A percentile compares a stretch with the other conserved stretches of the same genome.
These are phyloP conservation scores for Cremastobaeus sp. DNA, from an alignment of 2,888 invertebrate genomes.

Conservation along the genomic window DNA sequence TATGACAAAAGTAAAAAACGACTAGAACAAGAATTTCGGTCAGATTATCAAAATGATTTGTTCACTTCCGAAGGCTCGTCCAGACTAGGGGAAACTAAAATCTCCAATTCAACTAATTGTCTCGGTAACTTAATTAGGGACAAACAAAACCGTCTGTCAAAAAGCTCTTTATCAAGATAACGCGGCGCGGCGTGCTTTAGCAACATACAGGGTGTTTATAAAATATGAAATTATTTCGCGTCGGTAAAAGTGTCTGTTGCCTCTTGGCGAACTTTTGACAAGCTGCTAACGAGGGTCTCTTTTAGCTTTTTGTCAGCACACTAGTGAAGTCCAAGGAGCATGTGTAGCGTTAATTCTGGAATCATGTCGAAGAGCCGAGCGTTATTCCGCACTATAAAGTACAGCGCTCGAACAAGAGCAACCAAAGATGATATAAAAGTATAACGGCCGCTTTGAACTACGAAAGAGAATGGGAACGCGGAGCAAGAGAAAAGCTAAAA, in stretches of 20 bases:
- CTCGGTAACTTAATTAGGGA: constrained; percentile 39
- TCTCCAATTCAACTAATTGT: constrained; percentile 23
- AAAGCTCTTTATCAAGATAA: constrained; percentile 35
- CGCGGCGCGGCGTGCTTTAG: constrained; percentile 7
- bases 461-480: constrained; percentile 45
- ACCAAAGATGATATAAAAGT: constrained; percentile 57
- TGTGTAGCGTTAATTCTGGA: constrained; percentile 53
- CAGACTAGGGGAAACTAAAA: no score
- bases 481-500: constrained; percentile 47
- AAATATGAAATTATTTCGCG: constrained; percentile 51
- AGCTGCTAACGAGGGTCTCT: constrained; percentile 56
- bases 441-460: constrained; percentile 46
- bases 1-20: no score
- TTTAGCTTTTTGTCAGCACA: constrained; percentile 48
- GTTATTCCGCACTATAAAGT: constrained; percentile 42
- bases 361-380: constrained; percentile 57
- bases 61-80: no score
- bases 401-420: constrained; percentile 48
- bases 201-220: constrained; percentile 28
- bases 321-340: constrained; percentile 44
- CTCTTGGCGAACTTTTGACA: constrained; percentile 59
- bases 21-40: no score
- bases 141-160: constrained; percentile 48
- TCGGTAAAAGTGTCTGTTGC: constrained; percentile 45
- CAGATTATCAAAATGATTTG: no score